Conservation (phyloP, 2,888 invertebrate species). For the Bombylius discolor region DNA sequence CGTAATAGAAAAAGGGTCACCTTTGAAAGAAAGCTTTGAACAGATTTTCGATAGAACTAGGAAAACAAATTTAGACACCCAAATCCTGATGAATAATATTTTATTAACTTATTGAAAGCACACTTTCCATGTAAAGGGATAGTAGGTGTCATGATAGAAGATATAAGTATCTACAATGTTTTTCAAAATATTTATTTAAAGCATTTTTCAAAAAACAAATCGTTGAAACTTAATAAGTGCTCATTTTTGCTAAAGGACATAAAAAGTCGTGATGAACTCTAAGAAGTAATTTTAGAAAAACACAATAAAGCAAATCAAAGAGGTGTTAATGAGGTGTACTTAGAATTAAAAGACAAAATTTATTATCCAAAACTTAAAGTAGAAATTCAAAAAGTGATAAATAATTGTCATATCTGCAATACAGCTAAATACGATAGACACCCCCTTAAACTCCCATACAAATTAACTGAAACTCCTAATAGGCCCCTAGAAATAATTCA, state of each 20-base stretch:
- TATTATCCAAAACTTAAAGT: slow-evolving; percentile 3
- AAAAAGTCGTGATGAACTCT: neutral
- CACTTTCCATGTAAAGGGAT: slow-evolving; percentile 2
- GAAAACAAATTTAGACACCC: neutral
- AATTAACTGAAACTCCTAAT: slow-evolving; percentile 3
- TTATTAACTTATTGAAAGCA: slow-evolving; percentile 1
- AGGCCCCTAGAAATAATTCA: slow-evolving; percentile 2
- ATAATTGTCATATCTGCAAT: slow-evolving; percentile 7
- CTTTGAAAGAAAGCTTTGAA: too few species aligned
- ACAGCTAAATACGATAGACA: slow-evolving; percentile 6
- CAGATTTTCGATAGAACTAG: neutral
- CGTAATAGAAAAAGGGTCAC: neutral
- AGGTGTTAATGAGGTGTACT: slow-evolving; percentile 4
- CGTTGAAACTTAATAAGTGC: too few species aligned
- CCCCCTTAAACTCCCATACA: slow-evolving; percentile 5
- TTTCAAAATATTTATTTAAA: too few species aligned
- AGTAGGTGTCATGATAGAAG: slow-evolving; percentile 1
- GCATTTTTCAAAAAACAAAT: too few species aligned
- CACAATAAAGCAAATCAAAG: slow-evolving; percentile 5
- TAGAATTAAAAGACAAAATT: slow-evolving; percentile 1
- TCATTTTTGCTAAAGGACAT: neutral
- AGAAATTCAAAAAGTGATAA: slow-evolving; percentile 5
- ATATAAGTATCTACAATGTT: neutral
- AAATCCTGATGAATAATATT: neutral
- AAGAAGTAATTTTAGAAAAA: neutral